These are phyloP conservation scores for Hesperophylax magnus DNA, from an alignment of 1,140 invertebrate genomes.

Conservation along the genomic window DNA sequence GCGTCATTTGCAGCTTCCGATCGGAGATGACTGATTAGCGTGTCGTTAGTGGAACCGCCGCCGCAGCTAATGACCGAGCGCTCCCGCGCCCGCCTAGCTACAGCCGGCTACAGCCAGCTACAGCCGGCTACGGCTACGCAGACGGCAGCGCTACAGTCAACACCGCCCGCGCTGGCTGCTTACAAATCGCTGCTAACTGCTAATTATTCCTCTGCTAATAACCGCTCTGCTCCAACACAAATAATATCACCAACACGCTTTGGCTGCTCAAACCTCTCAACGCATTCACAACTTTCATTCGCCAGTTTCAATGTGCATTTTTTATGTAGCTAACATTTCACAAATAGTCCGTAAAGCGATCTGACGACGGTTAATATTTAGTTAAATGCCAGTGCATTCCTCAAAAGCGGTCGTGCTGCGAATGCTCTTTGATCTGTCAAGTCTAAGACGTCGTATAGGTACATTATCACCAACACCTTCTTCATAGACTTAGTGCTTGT, in stretches of 20 bases:
- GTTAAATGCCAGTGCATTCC: neutral
- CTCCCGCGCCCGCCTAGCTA: neutral
- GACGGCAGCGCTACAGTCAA: too few species aligned
- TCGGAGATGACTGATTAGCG: conserved; percentile 45
- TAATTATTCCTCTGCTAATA: too few species aligned
- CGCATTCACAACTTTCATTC: conserved; percentile 1
- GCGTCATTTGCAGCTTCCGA: conserved; percentile 42
- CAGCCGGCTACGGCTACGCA: too few species aligned
- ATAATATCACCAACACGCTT: conserved; percentile 22
- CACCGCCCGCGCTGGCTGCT: neutral
- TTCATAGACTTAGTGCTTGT: conserved; percentile 56
- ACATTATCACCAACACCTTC: conserved; percentile 49
- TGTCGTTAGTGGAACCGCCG: conserved; percentile 20
- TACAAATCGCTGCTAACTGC: neutral
- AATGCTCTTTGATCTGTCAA: neutral
- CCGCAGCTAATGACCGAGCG: conserved; percentile 35
- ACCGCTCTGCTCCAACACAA: neutral
- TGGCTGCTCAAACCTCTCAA: conserved; percentile 18
- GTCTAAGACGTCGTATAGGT: conserved; percentile 22
- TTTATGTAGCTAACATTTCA: too few species aligned
- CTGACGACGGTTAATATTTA: too few species aligned
- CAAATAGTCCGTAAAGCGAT: too few species aligned
- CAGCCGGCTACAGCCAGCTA: too few species aligned
- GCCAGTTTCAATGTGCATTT: too few species aligned
- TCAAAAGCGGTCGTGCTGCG: neutral